Evolutionary conservation across 2,113 vertebrate genomes (phyloP), one percentile per base, ranked within the genome.

Genomic region (pig (Sus scrofa)): DNA sequence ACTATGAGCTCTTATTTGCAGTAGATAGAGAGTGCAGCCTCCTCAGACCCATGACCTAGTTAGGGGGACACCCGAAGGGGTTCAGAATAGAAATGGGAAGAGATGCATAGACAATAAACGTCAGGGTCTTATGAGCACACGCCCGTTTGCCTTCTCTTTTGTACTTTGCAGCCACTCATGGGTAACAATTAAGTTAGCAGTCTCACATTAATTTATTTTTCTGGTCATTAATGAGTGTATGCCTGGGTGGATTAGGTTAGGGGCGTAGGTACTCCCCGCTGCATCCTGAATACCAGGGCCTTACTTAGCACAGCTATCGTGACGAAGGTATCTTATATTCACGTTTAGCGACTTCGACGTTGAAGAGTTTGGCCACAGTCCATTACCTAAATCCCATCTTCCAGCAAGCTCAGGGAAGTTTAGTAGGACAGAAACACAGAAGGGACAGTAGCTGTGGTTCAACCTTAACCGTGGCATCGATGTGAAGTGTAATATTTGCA

Each of bases 71-170:
- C 85, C 44, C 56, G 75, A 67, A 95, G 34, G 39, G 9, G 6
- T 39, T 86, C 82, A 10, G 63, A 92, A 67, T 19, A 83, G 91
- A 90, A 78, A 73, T 70, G 52, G 86, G 65, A 95, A 85, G 81
- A 86, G n/a, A 50, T n/a, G 52, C 77, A 60, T 37, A 56, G 93
- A 70, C 88, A 71, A 22, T 44, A 70, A 19, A 37, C 30, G 27
- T 73, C 15, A 1, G 4, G 0, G 58, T 77, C 68, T 88, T 77
- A 16, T 30, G 13, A 56, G 83, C 34, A 26, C n/a, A 26, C 12
- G 20, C 19, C 30, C 27, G 12, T 86, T 78, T 78, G 19, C 44
- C 24, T 32, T 86, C 37, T 83, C 0, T 52, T 39, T 65, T 13
- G 15, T 56, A 58, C 32, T 91, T 81, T 86, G 63, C 39, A 82